These are phyloP conservation scores for Callaeas wilsoni DNA, from an alignment of 2,113 vertebrate species.

Conservation along the genomic window DNA sequence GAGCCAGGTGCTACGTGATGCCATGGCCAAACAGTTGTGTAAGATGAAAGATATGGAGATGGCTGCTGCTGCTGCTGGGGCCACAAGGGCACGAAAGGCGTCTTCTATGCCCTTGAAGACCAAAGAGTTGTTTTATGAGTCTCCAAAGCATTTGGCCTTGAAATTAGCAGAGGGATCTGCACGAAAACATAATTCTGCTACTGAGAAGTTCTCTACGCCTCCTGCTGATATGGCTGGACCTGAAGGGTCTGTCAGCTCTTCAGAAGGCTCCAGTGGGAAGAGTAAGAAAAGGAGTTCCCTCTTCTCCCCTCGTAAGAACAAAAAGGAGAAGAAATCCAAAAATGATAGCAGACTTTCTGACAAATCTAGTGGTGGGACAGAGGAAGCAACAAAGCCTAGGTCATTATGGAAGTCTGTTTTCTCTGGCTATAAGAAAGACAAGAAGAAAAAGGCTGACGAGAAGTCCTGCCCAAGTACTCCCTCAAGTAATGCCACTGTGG, in stretches of 20 bases:
- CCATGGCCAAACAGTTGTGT: slow-evolving; percentile 89
- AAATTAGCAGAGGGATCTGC: slow-evolving; percentile 72
- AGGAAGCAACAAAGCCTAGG: slow-evolving; percentile 85
- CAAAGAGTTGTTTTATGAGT: slow-evolving; percentile 48
- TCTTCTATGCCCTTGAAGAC: slow-evolving; percentile 65
- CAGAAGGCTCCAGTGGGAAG: slow-evolving; percentile 86
- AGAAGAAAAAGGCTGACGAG: slow-evolving; percentile 88
- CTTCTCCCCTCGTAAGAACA: slow-evolving; percentile 93
- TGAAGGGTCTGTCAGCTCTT: slow-evolving; percentile 90
- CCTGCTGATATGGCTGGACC: slow-evolving; percentile 65
- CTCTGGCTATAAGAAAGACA: slow-evolving; percentile 96
- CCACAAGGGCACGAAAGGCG: slow-evolving; percentile 58
- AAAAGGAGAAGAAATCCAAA: slow-evolving; percentile 95
- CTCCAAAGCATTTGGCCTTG: slow-evolving; percentile 67
- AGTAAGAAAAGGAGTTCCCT: slow-evolving; percentile 93
- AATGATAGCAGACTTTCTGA: slow-evolving; percentile 78
- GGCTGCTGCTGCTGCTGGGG: slow-evolving; percentile 28
- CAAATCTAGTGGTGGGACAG: slow-evolving; percentile 61
- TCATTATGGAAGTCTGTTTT: slow-evolving; percentile 96
- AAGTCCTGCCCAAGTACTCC: slow-evolving; percentile 89
- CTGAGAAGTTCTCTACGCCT: slow-evolving; percentile 77
- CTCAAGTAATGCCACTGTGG: slow-evolving; percentile 85
- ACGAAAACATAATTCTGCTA: slow-evolving; percentile 71
- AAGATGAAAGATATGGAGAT: slow-evolving; percentile 90
- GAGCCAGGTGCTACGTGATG: slow-evolving; percentile 89